Percentiles rank a stretch among this genome's conserved stretches.
Evolutionary conservation across 2,113 vertebrate genomes (phyloP).

Genomic region (Pitta sordida): DNA sequence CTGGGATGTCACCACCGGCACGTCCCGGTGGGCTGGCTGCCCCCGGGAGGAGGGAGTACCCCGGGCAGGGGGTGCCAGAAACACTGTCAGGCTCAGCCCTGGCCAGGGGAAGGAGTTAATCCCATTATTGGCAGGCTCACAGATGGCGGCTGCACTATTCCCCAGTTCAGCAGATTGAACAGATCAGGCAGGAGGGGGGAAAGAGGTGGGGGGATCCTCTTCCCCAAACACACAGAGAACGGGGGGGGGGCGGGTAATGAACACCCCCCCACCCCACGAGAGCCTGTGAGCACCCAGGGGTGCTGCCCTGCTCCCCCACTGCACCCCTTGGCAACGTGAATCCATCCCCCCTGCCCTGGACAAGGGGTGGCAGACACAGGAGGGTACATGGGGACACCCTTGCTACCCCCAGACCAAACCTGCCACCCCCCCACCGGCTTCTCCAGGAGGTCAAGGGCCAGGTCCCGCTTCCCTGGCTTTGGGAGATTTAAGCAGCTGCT

Average conservation of each 20-base stretch:
- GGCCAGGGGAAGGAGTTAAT: slow-evolving; percentile 46
- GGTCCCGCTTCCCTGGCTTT: neutral
- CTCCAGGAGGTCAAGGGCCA: slow-evolving; percentile 2
- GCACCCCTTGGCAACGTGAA: neutral
- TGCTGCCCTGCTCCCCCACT: neutral
- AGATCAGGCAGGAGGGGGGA: neutral
- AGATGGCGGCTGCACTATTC: slow-evolving; percentile 35
- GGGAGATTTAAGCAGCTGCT: slow-evolving; percentile 60
- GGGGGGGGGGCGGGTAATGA: neutral
- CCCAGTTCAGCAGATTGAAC: slow-evolving; percentile 44
- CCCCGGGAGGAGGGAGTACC: neutral
- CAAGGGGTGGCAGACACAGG: neutral
- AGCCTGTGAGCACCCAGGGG: neutral
- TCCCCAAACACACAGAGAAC: neutral
- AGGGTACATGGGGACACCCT: neutral
- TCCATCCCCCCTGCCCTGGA: neutral
- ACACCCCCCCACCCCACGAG: fast-evolving
- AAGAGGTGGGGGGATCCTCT: neutral
- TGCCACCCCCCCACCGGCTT: neutral
- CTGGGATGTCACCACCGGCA: neutral
- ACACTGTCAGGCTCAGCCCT: neutral
- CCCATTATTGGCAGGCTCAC: slow-evolving; percentile 56
- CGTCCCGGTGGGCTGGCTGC: neutral
- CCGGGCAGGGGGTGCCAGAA: neutral
- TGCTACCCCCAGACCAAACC: neutral